Evolutionary conservation across 2,888 invertebrate species (phyloP).

Genomic region (Dolomedes plantarius): DNA sequence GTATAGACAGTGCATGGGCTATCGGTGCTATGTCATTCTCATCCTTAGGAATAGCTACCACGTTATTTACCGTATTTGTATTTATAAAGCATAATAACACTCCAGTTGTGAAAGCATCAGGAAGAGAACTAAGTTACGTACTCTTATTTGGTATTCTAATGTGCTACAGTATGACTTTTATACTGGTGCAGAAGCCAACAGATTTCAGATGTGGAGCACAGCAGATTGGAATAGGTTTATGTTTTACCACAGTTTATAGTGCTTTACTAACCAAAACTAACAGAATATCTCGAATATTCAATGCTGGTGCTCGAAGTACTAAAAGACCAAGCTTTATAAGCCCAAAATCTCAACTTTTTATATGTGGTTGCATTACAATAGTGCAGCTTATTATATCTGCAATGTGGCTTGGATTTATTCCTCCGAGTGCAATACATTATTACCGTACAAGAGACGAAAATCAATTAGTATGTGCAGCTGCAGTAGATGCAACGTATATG

Average conservation of each 20-base stretch:
- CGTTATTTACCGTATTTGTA: slow-evolving; percentile 76
- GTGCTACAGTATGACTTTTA: slow-evolving; percentile 77
- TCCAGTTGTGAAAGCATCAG: slow-evolving; percentile 78
- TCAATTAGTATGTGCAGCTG: slow-evolving; percentile 90
- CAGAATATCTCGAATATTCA: slow-evolving; percentile 73
- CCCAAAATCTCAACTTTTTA: slow-evolving; percentile 78
- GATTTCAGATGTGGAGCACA: slow-evolving; percentile 77
- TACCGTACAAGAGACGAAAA: slow-evolving; percentile 94
- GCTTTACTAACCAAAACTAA: slow-evolving; percentile 78
- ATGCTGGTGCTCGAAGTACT: slow-evolving; percentile 77
- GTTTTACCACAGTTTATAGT: slow-evolving; percentile 78
- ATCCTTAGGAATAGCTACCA: slow-evolving; percentile 76
- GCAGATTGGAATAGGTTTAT: slow-evolving; percentile 77
- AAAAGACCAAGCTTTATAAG: slow-evolving; percentile 78
- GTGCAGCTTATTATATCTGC: slow-evolving; percentile 84
- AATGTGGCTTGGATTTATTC: slow-evolving; percentile 93
- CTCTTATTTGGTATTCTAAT: slow-evolving; percentile 77
- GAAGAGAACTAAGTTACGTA: slow-evolving; percentile 78
- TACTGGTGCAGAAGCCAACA: slow-evolving; percentile 77
- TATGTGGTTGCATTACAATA: slow-evolving; percentile 77
- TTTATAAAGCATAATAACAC: slow-evolving; percentile 77
- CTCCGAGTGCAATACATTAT: slow-evolving; percentile 91
- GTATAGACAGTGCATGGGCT: slow-evolving; percentile 86
- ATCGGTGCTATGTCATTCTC: slow-evolving; percentile 90
- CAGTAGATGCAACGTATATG: slow-evolving; percentile 87